phyloP scores from a whole-genome alignment of 2,113 vertebrate genomes.

The Porphyrio hochstetteri region DNA sequence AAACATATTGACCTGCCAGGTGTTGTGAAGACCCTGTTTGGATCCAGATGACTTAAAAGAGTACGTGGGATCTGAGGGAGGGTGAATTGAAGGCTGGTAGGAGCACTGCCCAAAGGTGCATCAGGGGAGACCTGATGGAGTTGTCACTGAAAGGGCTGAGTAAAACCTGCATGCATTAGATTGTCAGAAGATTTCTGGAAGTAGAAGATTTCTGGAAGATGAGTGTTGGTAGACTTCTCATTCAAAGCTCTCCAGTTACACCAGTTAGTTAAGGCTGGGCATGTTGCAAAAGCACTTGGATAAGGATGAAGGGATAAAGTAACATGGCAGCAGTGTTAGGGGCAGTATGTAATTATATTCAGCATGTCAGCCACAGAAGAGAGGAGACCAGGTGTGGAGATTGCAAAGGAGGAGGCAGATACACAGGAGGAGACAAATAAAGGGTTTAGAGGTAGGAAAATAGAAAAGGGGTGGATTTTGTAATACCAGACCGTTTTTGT shows the following conservation, averaged over 20 bases:
- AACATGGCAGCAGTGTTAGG: neutral
- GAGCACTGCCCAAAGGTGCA: fast-evolving
- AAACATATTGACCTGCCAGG: neutral
- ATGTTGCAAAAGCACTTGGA: neutral
- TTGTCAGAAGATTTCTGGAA: neutral
- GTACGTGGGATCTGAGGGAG: neutral
- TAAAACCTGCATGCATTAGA: neutral
- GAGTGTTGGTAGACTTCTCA: neutral
- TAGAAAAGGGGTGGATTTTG: neutral
- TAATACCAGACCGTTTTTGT: neutral
- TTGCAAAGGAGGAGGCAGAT: neutral
- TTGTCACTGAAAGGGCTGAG: neutral
- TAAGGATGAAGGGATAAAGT: neutral
- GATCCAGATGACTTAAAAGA: neutral
- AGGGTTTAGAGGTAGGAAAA: neutral
- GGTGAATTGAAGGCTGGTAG: neutral
- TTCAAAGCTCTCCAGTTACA: too few relatives aligned
- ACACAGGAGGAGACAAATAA: neutral
- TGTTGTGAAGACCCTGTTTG: neutral
- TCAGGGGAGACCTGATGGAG: neutral
- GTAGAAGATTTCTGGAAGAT: neutral
- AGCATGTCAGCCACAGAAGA: neutral
- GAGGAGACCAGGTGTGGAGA: neutral
- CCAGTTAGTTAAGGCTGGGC: neutral
- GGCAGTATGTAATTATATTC: neutral